Conservation (phyloP, 2,888 invertebrate species). For the Koerneria pararmatus region DNA sequence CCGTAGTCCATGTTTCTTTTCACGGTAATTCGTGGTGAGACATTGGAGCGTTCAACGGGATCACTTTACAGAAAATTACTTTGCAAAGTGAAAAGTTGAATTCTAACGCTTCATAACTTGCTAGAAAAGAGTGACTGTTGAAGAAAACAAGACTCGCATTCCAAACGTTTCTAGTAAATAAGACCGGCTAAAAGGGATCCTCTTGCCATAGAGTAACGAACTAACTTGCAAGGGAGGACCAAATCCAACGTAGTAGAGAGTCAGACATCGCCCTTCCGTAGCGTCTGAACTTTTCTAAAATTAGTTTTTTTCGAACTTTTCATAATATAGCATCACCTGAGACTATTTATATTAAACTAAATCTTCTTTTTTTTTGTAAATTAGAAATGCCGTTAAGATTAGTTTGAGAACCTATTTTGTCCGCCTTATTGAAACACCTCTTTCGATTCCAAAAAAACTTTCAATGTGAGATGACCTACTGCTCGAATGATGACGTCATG, state of each 20-base stretch:
- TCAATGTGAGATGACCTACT: constrained; percentile 18
- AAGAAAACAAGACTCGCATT: no score
- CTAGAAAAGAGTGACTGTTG: no score
- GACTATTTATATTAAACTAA: neutral
- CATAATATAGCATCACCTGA: neutral
- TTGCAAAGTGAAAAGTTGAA: no score
- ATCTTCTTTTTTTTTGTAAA: neutral
- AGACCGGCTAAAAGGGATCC: no score
- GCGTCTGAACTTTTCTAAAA: neutral
- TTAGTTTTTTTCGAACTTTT: neutral
- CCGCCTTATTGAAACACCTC: neutral
- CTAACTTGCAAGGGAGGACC: constrained; percentile 12
- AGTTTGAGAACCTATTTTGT: no score
- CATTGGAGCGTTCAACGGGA: neutral
- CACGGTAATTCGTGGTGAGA: neutral
- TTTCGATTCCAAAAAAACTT: neutral
- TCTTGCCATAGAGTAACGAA: neutral
- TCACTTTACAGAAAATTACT: no score
- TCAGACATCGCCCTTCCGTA: constrained; percentile 17
- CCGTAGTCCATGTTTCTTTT: no score
- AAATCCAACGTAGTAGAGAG: constrained; percentile 10
- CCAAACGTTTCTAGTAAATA: no score
- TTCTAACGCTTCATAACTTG: no score
- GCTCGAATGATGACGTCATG: constrained; percentile 30
- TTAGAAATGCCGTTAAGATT: no score